Evolutionary conservation across 2,113 vertebrate genomes (phyloP).

Genomic region (Sander lucioperca): DNA sequence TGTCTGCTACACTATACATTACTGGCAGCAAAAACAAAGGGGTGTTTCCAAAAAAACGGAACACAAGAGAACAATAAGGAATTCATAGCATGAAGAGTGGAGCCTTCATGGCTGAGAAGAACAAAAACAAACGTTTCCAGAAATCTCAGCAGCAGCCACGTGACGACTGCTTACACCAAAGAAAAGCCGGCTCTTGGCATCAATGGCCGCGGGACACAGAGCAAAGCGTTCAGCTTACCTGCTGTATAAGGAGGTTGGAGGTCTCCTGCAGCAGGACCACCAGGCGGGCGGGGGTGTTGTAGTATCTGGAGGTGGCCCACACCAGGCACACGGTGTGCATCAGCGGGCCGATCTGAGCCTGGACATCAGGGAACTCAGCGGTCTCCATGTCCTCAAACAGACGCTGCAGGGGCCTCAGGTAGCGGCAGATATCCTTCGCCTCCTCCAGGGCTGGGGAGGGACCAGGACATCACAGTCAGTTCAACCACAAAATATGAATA

Average conservation of each 20-base stretch:
- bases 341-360: constrained; percentile 83
- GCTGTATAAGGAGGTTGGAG: constrained; percentile 93
- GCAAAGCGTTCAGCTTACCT: constrained; percentile 80
- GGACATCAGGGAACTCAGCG: constrained; percentile 86
- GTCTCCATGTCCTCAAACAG: constrained; percentile 86
- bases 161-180: constrained; percentile 2
- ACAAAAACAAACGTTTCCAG: constrained; percentile 9
- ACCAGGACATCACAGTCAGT: constrained; percentile 28
- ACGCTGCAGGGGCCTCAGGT: constrained; percentile 85
- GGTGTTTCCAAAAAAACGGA: constrained; percentile 4
- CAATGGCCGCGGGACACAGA: neutral
- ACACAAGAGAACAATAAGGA: constrained; percentile 15
- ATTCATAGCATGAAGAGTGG: constrained; percentile 12
- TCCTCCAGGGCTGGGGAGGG: constrained; percentile 86
- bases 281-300: constrained; percentile 84
- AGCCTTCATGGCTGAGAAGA: neutral
- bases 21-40: neutral
- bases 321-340: constrained; percentile 91
- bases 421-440: constrained; percentile 86
- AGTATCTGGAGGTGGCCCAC: constrained; percentile 89
- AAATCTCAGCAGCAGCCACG: constrained; percentile 20
- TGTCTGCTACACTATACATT: neutral
- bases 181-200: neutral
- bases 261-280: constrained; percentile 91
- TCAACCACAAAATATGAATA: neutral